Conservation (phyloP, 2,113 vertebrate species). For the Martes martes region DNA sequence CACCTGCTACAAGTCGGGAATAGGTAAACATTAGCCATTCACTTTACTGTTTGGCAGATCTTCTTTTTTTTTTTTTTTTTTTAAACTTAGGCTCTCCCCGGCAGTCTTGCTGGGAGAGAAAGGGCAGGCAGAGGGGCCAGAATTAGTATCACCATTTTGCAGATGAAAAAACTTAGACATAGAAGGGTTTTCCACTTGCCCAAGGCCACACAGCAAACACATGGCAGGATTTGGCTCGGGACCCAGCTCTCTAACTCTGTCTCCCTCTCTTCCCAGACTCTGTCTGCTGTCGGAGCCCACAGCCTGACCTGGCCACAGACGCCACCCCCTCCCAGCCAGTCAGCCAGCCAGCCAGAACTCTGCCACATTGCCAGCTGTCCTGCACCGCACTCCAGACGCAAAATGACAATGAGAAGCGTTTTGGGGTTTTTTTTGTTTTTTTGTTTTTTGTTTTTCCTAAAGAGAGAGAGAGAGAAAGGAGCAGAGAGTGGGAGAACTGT, state of each 20-base stretch:
- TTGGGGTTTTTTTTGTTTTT: background rate
- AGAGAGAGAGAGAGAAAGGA: background rate
- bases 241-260: background rate
- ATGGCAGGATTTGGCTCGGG: background rate
- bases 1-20: accelerated
- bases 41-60: background rate
- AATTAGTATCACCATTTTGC: background rate
- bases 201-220: too few relatives aligned
- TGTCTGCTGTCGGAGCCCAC: background rate
- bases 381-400: background rate
- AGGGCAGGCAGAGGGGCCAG: background rate
- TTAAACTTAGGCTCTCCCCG: background rate
- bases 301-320: background rate
- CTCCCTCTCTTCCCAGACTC: background rate
- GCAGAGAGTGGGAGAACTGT: background rate
- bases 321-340: background rate
- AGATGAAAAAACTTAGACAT: background rate
- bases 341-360: background rate
- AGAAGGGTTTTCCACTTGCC: background rate
- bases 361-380: slow-evolving; percentile 28
- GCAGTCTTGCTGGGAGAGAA: accelerated
- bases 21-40: accelerated
- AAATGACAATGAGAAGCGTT: slow-evolving; percentile 15
- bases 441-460: background rate
- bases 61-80: background rate